These are phyloP conservation scores for Camelus bactrianus DNA, from an alignment of 2,113 vertebrate genomes.

Conservation along the genomic window DNA sequence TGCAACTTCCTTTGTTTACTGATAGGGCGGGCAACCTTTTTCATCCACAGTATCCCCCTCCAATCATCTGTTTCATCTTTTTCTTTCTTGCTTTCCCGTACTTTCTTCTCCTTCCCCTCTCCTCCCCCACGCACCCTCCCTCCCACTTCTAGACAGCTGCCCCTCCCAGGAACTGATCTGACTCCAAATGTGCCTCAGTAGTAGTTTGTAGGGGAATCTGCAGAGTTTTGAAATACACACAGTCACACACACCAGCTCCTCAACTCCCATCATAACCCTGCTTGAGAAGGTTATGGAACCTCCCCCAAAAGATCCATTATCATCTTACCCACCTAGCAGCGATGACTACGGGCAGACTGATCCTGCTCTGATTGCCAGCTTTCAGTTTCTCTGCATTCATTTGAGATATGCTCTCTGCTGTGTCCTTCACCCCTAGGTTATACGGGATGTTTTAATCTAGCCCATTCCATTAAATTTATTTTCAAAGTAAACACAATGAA, in stretches of 20 bases:
- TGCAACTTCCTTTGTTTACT: too few relatives aligned
- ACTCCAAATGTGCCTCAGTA: not conserved
- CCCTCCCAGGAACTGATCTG: not conserved
- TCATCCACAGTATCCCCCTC: too few relatives aligned
- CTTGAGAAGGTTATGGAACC: not conserved
- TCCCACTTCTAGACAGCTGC: not conserved
- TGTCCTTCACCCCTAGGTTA: not conserved
- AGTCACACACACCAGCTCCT: not conserved
- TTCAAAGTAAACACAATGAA: not conserved
- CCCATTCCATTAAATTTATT: not conserved
- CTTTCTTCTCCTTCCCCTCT: not conserved
- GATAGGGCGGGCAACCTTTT: too few relatives aligned
- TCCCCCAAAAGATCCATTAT: not conserved
- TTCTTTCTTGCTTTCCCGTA: not conserved
- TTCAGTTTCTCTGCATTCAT: not conserved
- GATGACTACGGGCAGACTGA: not conserved
- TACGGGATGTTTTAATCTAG: not conserved
- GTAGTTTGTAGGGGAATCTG: too few relatives aligned
- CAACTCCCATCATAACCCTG: too few relatives aligned
- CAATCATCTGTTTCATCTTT: not conserved
- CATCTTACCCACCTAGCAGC: too few relatives aligned
- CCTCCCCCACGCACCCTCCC: rapidly evolving
- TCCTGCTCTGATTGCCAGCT: not conserved
- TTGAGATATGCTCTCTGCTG: not conserved
- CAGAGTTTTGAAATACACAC: not conserved